Percentiles rank a stretch among this genome's conserved stretches.
These are phyloP conservation scores for Zoroaster sp. DNA, from an alignment of 53 echinoderm and acorn worm species.

Conservation along the genomic window DNA sequence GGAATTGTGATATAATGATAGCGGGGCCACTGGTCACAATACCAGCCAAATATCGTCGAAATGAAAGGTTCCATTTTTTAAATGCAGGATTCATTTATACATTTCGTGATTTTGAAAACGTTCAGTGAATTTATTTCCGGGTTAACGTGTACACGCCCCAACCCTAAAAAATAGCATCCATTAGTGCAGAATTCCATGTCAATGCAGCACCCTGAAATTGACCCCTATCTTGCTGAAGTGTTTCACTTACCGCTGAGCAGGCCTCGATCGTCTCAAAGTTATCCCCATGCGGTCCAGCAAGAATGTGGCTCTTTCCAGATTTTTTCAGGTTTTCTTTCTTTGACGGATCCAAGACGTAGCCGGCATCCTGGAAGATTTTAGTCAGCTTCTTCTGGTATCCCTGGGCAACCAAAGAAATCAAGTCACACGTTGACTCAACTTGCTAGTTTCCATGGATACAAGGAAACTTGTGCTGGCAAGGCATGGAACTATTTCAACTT, in stretches of 20 bases:
- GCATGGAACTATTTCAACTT: not conserved
- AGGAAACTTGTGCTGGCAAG: not conserved
- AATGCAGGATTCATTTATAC: not conserved
- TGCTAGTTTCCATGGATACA: not conserved
- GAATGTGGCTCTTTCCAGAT: not conserved
- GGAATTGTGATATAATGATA: too few relatives aligned
- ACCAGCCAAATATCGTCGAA: too few relatives aligned
- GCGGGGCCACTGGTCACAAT: too few relatives aligned
- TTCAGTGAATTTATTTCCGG: too few relatives aligned
- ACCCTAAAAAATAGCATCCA: too few relatives aligned
- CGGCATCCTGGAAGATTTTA: conserved; percentile 46
- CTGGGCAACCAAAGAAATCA: not conserved
- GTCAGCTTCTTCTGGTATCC: conserved; percentile 56
- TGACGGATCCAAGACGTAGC: conserved; percentile 15
- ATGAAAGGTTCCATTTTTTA: not conserved
- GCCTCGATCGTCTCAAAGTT: conserved; percentile 16
- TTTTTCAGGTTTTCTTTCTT: conserved; percentile 8
- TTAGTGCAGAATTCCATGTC: not conserved
- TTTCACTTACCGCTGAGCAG: conserved; percentile 36
- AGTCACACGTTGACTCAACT: not conserved
- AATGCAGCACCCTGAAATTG: not conserved
- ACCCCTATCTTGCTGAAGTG: not conserved
- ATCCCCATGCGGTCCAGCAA: not conserved
- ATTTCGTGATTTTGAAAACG: too few relatives aligned
- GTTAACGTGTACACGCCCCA: too few relatives aligned